phyloP scores from a whole-genome alignment of 2,113 vertebrate species.

The Corydoras maculifer region DNA sequence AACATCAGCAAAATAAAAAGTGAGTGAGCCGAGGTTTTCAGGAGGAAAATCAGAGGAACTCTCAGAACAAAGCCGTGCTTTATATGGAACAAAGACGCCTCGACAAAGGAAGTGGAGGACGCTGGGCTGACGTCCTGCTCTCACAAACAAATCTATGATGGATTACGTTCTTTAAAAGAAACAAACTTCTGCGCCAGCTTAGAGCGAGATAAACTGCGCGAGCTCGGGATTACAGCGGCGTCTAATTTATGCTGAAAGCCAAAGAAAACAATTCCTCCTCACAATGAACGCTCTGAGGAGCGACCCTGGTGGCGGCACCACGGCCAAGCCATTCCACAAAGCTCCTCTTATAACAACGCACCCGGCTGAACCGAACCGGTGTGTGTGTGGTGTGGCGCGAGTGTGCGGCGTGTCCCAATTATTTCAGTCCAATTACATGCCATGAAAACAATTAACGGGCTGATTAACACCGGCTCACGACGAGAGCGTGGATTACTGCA shows the following conservation, averaged over 20 bases:
- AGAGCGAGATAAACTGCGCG: no score
- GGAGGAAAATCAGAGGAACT: conserved; percentile 11
- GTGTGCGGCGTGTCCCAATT: conserved; percentile 19
- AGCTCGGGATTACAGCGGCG: conserved; percentile 17
- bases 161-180: not conserved
- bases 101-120: not conserved
- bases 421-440: conserved; percentile 35
- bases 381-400: not conserved
- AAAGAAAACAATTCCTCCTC: conserved; percentile 27
- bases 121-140: no score
- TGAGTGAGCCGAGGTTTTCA: conserved; percentile 14
- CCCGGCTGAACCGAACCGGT: conserved; percentile 5
- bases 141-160: not conserved
- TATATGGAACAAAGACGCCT: conserved; percentile 8
- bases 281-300: conserved; percentile 20
- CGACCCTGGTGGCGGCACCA: conserved; percentile 29
- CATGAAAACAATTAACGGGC: conserved; percentile 33
- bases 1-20: conserved; percentile 27
- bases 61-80: conserved; percentile 23
- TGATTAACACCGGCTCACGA: conserved; percentile 29
- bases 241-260: conserved; percentile 10
- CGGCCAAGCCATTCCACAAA: conserved; percentile 6
- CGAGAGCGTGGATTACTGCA: conserved; percentile 13
- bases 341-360: conserved; percentile 3
- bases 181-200: no score